Evolutionary conservation across 2,797 vertebrate species (phyloP).

Genomic region (Sebastes iracundus): DNA sequence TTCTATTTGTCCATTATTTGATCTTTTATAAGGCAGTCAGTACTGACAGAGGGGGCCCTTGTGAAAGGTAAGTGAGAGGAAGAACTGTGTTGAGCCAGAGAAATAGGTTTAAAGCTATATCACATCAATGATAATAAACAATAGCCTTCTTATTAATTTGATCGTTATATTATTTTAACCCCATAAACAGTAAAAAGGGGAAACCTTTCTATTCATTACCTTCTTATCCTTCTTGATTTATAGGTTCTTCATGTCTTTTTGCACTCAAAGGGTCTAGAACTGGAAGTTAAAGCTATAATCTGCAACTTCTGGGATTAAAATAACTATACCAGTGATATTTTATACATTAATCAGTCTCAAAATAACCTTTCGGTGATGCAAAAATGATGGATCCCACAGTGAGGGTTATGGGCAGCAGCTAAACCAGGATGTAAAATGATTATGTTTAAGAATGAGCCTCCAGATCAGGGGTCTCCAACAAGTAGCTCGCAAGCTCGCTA

Average conservation of each 20-base stretch:
- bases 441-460: neutral
- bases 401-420: neutral
- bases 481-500: neutral
- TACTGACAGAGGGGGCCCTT: neutral
- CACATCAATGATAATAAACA: neutral
- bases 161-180: neutral
- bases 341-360: neutral
- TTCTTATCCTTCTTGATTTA: neutral
- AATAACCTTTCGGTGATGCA: neutral
- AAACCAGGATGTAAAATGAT: neutral
- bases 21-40: neutral
- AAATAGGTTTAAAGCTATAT: neutral
- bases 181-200: neutral
- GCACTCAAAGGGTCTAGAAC: neutral
- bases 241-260: neutral
- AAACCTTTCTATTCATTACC: neutral
- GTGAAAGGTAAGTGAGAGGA: neutral
- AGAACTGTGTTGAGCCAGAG: neutral
- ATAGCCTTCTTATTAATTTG: neutral
- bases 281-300: neutral
- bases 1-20: neutral
- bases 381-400: neutral
- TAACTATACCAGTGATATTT: neutral
- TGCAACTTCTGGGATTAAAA: neutral
- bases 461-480: neutral